Conservation (phyloP, 1,140 invertebrate genomes). For the Ostrea denselamellosa region DNA sequence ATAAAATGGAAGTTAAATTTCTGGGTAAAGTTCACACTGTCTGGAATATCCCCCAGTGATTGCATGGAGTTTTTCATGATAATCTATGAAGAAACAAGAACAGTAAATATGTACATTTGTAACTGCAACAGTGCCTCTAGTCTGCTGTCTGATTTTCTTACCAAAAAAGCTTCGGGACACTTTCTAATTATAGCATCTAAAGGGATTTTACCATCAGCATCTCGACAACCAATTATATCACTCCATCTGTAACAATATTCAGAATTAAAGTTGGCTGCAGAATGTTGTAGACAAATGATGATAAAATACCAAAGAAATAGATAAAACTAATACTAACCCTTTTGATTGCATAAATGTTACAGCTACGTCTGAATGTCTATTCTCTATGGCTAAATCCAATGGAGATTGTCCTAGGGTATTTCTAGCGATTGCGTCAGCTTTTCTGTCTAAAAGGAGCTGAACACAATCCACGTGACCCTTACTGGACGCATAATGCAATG, state of each 20-base stretch:
- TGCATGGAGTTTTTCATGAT: slow-evolving; percentile 61
- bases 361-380: slow-evolving; percentile 49
- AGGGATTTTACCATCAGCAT: slow-evolving; percentile 43
- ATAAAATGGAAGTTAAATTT: slow-evolving; percentile 60
- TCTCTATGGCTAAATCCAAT: slow-evolving; percentile 47
- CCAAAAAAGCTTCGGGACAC: slow-evolving; percentile 48
- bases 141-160: not conserved
- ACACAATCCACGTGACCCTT: slow-evolving; percentile 49
- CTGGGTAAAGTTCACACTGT: slow-evolving; percentile 60
- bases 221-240: slow-evolving; percentile 47
- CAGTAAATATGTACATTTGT: not conserved
- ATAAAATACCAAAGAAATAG: not conserved
- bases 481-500: slow-evolving; percentile 45
- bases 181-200: slow-evolving; percentile 51
- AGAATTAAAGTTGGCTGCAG: not conserved
- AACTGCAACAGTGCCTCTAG: too few species aligned
- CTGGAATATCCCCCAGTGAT: slow-evolving; percentile 56
- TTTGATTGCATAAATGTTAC: slow-evolving; percentile 1
- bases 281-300: not conserved
- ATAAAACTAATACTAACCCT: not conserved
- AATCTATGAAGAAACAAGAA: slow-evolving; percentile 44
- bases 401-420: slow-evolving; percentile 49
- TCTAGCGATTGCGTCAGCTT: slow-evolving; percentile 37
- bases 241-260: slow-evolving; percentile 43
- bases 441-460: slow-evolving; percentile 36